Evolutionary conservation across 2,113 vertebrate species (phyloP), one percentile per base, ranked within the genome.

Genomic region (Oncorhynchus masou): DNA sequence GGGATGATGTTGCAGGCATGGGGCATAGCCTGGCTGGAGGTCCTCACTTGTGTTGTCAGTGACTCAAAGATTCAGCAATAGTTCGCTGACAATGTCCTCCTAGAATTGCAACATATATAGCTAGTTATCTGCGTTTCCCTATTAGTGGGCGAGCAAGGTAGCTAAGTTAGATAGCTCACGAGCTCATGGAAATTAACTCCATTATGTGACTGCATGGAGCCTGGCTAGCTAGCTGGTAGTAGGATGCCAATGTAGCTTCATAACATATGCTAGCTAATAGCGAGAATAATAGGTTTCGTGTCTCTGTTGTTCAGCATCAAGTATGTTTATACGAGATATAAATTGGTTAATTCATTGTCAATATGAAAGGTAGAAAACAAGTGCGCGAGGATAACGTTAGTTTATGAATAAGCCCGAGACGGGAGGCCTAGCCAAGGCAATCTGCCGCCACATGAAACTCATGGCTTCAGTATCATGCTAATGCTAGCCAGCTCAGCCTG

Each of bases 381-480:
- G 20, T 24, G 59, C 64, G 15, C 5, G n/a, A 27, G 2, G 24
- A 66, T 27, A n/a, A 60, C 57, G n/a, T 45, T 45, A 62, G 59
- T 8, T 62, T 62, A 22, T 22, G 11, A 67, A n/a, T 20, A 16
- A 45, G 29, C 29, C 11, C n/a, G n/a, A 24, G 45, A 70, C 16
- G 4, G 34, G n/a, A 70, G 68, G 68, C 68, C 68, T 70, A 49
- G 31, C 68, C 31, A 31, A 31, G 66, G 81, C 77, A 74, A 79
- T 59, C 74, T 59, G 59, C 68, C 73, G 73, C 76, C 81, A 81
- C 84, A 79, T 79, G 79, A 85, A 83, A 74, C 73, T 62, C 73
- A 68, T 83, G 81, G 65, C 22, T 64, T 48, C n/a, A 48, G 3
- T 27, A 62, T 62, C 59, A 62, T 62, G 59, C 19, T 22, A 62